These are phyloP conservation scores for Centropyge bicolor DNA, from an alignment of 2,797 vertebrate genomes.

Conservation along the genomic window DNA sequence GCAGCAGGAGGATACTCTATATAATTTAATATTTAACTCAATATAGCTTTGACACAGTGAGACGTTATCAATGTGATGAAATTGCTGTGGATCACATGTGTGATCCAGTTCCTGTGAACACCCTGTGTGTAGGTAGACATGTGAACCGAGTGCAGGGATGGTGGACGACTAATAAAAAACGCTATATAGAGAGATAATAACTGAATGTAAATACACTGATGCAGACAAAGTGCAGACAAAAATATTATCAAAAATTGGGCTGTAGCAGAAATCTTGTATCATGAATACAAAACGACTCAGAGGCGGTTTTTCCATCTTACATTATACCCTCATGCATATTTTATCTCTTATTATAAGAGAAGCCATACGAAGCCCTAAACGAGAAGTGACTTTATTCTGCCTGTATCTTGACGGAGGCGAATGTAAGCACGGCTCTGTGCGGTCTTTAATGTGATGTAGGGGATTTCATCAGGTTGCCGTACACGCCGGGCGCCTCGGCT, in stretches of 20 bases:
- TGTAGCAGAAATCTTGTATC: neutral
- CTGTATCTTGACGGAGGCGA: conserved; percentile 15
- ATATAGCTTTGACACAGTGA: neutral
- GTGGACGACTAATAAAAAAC: neutral
- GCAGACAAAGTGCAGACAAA: too few species aligned
- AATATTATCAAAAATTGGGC: neutral
- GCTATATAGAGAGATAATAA: neutral
- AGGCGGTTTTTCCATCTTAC: neutral
- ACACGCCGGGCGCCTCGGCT: conserved; percentile 25
- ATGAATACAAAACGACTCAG: neutral
- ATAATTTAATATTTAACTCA: neutral
- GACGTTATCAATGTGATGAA: neutral
- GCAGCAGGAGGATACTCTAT: neutral
- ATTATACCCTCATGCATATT: neutral
- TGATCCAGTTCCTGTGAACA: neutral
- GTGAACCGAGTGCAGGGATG: neutral
- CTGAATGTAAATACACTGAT: neutral
- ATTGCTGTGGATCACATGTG: neutral
- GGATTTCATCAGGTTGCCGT: conserved; percentile 45
- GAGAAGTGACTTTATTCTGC: conserved; percentile 3
- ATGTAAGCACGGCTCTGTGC: conserved; percentile 54
- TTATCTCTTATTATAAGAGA: conserved; percentile 23
- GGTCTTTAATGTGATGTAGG: conserved; percentile 53
- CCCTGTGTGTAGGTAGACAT: neutral
- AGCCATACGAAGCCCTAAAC: conserved; percentile 6